A percentile compares a stretch with the other conserved stretches of the same genome.
Conservation (phyloP, 2,797 vertebrate genomes). For the Hirundo rustica region DNA sequence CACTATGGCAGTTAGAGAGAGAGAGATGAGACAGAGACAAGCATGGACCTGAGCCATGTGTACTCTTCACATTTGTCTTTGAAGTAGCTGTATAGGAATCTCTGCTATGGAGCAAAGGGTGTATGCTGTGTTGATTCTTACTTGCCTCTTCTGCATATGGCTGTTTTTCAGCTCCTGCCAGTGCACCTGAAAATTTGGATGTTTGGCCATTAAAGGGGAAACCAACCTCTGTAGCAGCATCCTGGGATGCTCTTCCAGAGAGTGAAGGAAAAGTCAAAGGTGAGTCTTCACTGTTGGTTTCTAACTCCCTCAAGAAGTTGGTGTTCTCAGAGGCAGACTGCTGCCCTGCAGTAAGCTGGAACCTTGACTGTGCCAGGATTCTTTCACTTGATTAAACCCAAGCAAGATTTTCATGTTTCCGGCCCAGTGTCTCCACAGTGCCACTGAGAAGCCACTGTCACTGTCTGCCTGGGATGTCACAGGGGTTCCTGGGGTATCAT, state of each 20-base stretch:
- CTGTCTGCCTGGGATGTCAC: not conserved
- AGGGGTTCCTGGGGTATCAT: not conserved
- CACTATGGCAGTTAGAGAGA: not conserved
- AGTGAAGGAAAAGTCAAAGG: slow-evolving; percentile 93
- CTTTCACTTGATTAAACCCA: not conserved
- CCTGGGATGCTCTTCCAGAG: slow-evolving; percentile 93
- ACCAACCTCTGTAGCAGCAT: slow-evolving; percentile 87
- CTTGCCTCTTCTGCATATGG: not conserved
- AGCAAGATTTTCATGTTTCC: not conserved
- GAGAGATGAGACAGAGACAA: not conserved
- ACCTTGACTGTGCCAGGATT: not conserved
- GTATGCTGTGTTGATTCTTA: not conserved
- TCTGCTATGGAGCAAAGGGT: not conserved
- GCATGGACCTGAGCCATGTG: not conserved
- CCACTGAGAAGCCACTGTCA: not conserved
- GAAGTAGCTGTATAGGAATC: not conserved
- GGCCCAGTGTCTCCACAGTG: rapidly evolving
- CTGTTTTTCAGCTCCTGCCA: slow-evolving; percentile 84
- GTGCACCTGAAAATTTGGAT: slow-evolving; percentile 92
- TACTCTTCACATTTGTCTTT: not conserved
- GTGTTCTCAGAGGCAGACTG: not conserved
- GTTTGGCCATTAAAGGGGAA: slow-evolving; percentile 91
- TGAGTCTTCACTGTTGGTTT: slow-evolving; percentile 55
- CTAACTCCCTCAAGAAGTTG: not conserved
- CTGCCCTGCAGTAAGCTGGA: not conserved